phyloP scores from a whole-genome alignment of 2,113 vertebrate species.

The Notiomystis cincta region DNA sequence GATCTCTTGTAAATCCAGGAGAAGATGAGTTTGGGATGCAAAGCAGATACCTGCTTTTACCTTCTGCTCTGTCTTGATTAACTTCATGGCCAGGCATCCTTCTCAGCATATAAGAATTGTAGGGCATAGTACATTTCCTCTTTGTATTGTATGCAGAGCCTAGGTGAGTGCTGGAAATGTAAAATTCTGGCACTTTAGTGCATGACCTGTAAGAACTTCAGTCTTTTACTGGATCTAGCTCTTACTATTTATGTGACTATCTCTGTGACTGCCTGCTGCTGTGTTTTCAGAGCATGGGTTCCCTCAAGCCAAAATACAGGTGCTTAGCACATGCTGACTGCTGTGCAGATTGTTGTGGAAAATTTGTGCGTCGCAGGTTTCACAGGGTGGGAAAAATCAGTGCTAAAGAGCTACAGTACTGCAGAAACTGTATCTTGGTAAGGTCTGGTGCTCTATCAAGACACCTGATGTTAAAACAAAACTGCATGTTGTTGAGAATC shows the following conservation, averaged over 20 bases:
- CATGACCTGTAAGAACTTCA: neutral
- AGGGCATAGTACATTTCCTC: neutral
- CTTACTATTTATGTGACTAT: neutral
- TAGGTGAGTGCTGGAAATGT: neutral
- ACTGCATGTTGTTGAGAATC: neutral
- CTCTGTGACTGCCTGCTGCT: neutral
- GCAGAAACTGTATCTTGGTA: neutral
- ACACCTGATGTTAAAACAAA: neutral
- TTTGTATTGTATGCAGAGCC: neutral
- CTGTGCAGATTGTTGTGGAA: neutral
- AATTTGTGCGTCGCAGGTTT: neutral
- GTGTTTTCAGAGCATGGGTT: neutral
- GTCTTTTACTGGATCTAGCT: neutral
- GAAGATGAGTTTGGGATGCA: neutral
- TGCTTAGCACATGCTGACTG: neutral
- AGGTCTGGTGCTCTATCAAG: neutral
- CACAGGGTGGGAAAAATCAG: neutral
- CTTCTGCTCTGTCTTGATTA: neutral
- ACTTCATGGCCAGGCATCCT: neutral
- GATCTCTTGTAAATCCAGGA: neutral
- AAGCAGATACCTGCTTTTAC: neutral
- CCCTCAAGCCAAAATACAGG: neutral
- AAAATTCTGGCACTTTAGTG: neutral
- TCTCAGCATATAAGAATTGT: neutral
- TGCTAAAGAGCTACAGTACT: neutral